A percentile compares a stretch with the other conserved stretches of the same genome.
phyloP scores from a whole-genome alignment of 2,888 invertebrate species.

The Himalopsyche tibetana region DNA sequence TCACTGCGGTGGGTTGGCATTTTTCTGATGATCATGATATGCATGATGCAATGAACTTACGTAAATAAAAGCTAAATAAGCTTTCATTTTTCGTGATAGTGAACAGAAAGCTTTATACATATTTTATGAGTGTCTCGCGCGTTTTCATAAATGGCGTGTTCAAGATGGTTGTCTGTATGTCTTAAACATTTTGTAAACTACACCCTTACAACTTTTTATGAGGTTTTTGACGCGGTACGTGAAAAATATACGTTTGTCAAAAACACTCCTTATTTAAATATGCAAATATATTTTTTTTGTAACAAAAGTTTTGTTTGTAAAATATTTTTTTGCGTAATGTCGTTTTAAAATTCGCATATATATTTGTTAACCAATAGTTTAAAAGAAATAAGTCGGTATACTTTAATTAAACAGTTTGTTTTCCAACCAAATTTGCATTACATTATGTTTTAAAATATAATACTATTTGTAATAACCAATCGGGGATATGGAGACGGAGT shows the following conservation, averaged over 20 bases:
- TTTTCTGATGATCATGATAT: not conserved
- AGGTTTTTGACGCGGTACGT: conserved; percentile 14
- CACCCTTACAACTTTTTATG: not conserved
- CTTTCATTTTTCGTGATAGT: not conserved
- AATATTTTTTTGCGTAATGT: no score
- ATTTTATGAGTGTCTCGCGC: conserved; percentile 32
- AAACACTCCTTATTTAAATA: not conserved
- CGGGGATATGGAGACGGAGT: no score
- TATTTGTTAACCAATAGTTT: no score
- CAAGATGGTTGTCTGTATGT: conserved; percentile 6
- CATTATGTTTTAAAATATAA: no score
- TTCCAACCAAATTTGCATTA: no score
- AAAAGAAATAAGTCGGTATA: no score
- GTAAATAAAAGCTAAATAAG: not conserved
- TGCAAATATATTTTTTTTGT: no score
- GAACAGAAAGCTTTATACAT: not conserved
- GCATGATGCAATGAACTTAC: not conserved
- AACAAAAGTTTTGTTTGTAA: no score
- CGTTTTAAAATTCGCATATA: no score
- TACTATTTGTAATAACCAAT: no score
- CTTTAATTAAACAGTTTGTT: no score
- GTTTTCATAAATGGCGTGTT: not conserved
- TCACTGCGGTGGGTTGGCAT: no score
- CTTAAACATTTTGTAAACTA: conserved; percentile 19
- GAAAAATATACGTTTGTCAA: not conserved